These are phyloP conservation scores for Aldabrachelys gigantea DNA, from an alignment of 2,113 vertebrate species.

Conservation along the genomic window DNA sequence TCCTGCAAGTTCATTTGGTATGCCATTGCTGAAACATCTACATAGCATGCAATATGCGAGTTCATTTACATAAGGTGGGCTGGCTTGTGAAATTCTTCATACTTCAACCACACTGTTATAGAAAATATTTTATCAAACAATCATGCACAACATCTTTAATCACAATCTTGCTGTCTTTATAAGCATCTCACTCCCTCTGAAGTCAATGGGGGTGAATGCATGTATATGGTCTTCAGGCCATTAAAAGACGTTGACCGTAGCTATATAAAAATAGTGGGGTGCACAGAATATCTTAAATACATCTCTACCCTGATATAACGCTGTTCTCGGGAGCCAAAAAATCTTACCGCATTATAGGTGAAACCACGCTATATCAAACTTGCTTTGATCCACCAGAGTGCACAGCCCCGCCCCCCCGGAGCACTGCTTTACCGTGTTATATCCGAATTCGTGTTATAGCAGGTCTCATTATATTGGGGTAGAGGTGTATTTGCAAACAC, in stretches of 20 bases:
- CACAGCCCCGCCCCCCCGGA: too few relatives aligned
- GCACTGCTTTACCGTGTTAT: too few relatives aligned
- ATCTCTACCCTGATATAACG: too few relatives aligned
- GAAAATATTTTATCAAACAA: neutral
- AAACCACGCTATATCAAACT: too few relatives aligned
- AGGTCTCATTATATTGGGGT: too few relatives aligned
- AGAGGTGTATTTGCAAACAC: neutral
- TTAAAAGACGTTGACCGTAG: neutral
- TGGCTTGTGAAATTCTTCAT: neutral
- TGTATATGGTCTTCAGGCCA: neutral
- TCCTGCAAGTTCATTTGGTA: neutral
- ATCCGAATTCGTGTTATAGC: too few relatives aligned
- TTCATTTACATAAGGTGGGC: neutral
- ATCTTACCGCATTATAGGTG: too few relatives aligned
- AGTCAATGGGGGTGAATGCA: neutral
- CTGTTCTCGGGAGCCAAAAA: too few relatives aligned
- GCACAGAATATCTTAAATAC: neutral
- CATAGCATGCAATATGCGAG: neutral
- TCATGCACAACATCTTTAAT: neutral
- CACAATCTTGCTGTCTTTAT: fast-evolving
- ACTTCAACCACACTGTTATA: neutral
- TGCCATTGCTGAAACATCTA: neutral
- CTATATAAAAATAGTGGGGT: neutral
- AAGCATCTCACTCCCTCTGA: neutral
- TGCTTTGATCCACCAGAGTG: too few relatives aligned